Evolutionary conservation across 2,797 vertebrate genomes (phyloP).

Genomic region (Sandelia bainsii): DNA sequence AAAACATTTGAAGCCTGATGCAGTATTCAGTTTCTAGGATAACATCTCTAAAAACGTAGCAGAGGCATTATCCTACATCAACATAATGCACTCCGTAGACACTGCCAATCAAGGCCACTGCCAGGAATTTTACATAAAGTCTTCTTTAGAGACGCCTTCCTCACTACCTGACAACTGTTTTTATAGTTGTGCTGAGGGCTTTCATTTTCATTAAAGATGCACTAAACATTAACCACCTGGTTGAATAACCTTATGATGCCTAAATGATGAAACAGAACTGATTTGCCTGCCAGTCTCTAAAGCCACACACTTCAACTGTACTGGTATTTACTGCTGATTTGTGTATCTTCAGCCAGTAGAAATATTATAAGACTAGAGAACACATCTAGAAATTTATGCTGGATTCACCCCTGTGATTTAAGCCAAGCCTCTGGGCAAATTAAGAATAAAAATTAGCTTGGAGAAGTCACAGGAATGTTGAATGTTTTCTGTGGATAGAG

Average conservation of each 20-base stretch:
- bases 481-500: conserved; percentile 49
- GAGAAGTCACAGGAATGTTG: conserved; percentile 24
- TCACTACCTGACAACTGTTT: conserved; percentile 44
- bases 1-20: too few species aligned
- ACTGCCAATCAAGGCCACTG: conserved; percentile 15
- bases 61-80: not conserved
- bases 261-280: conserved; percentile 49
- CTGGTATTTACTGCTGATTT: conserved; percentile 9
- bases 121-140: conserved; percentile 46
- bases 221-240: conserved; percentile 57
- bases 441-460: conserved; percentile 47
- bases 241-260: conserved; percentile 38
- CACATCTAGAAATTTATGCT: conserved; percentile 16
- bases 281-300: conserved; percentile 19
- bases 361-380: conserved; percentile 16
- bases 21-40: too few species aligned
- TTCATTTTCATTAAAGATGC: conserved; percentile 52
- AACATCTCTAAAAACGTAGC: not conserved
- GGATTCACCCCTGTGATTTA: conserved; percentile 21
- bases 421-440: conserved; percentile 47
- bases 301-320: conserved; percentile 13
- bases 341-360: conserved; percentile 17
- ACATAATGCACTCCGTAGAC: conserved; percentile 24
- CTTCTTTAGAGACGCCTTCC: conserved; percentile 30
- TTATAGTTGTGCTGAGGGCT: conserved; percentile 26